Evolutionary conservation across 1,140 invertebrate genomes (phyloP), one percentile per base, ranked within the genome.

Genomic region (Coboldia fuscipes): DNA sequence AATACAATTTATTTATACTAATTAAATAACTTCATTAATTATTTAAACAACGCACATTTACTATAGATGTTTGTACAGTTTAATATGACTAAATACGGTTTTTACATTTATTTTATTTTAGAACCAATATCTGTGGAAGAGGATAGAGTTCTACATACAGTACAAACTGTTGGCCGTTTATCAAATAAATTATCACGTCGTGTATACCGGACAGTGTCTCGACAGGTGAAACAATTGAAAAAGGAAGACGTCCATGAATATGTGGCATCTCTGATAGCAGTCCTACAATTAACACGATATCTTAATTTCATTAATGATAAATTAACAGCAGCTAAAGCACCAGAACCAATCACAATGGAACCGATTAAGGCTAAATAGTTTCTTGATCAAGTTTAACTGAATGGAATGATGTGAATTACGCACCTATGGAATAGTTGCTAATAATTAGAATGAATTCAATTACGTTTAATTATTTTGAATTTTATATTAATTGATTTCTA

Each of bases 141-240:
- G 41, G 72, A 76, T 47, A 70, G 70, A 42, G 63, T 73, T 10
- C 44, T 73, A 30, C 70, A 73, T 52, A 69, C 71, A 5, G 60
- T 73, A 21, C 71, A 75, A 56, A 75, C 72, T 0, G 68, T 77
- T 18, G 70, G 72, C 3, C 58, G 67, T 12, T 56, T 77, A 36
- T 75, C 72, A 24, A 69, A 71, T 38, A 75, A 75, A 54, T 65
- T 72, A 15, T 66, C 70, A 20, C 58, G 67, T 22, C 60, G 74
- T 23, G 63, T 76, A 24, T 75, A 73, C 58, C 47, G 62, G 36
- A 66, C 69, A 48, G 61, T 74, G 30, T 57, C 67, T 18, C 45
- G 51, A 33, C 67, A 70, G 39, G 54, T 75, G 45, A 60, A 62
- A 37, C 60, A 61, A 17, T 50, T 74, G 4, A 62, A 60, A 26